A percentile compares a stretch with the other conserved stretches of the same genome.
Conservation (phyloP, 2,113 vertebrate species). For the Silurus meridionalis region DNA sequence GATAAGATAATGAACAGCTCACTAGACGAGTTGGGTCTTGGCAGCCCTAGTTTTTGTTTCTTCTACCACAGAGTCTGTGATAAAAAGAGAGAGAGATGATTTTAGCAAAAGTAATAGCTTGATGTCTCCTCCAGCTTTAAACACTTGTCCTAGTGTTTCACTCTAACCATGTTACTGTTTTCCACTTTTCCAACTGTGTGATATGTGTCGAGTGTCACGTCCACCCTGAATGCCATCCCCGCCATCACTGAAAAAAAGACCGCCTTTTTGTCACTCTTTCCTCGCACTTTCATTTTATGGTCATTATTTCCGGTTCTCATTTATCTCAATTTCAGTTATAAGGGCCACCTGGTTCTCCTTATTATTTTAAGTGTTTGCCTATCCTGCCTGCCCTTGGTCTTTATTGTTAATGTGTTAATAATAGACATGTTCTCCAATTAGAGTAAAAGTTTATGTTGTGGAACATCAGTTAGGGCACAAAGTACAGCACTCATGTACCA, state of each 20-base stretch:
- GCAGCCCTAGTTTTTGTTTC: background rate
- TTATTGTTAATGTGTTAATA: background rate
- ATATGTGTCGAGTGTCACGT: background rate
- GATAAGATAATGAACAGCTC: constrained; percentile 6
- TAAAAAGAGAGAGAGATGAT: background rate
- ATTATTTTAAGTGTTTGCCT: background rate
- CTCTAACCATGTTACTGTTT: background rate
- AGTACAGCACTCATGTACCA: no score
- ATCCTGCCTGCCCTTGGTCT: background rate
- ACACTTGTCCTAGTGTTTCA: background rate
- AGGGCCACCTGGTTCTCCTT: background rate
- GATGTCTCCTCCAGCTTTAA: background rate
- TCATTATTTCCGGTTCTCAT: background rate
- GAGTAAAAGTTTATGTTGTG: background rate
- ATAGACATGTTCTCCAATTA: background rate
- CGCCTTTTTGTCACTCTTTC: background rate
- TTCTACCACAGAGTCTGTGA: background rate
- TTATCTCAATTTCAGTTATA: background rate
- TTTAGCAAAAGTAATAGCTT: background rate
- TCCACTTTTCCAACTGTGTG: background rate
- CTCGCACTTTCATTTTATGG: background rate
- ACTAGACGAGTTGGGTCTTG: background rate
- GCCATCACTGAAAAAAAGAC: background rate
- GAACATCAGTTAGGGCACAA: background rate
- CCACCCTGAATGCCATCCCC: background rate